Base-by-base conservation (phyloP, 2,113 vertebrate genomes). In the Tragelaphus scriptus region DNA sequence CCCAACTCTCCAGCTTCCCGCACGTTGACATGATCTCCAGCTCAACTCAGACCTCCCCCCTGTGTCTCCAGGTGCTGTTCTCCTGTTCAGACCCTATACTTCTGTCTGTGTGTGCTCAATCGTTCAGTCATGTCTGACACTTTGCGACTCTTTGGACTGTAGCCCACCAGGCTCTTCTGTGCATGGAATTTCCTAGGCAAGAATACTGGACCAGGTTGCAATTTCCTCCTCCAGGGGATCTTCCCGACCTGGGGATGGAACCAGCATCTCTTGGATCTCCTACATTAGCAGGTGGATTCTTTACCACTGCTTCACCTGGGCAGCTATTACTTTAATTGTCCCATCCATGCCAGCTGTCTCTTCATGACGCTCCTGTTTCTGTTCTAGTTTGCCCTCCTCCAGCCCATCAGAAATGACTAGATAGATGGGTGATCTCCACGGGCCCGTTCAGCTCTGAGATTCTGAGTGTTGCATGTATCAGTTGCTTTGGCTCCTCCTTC, bases 81-180 rank as follows among this genome's bases (percentile, higher is more conserved):
- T 36, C 30, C 75, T 9, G 40, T 30, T 59, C 15, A 16, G 44
- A 23, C 7, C 1, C 47, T 26, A 10, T 0, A 0, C 1, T 17
- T 59, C 58, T 53, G 3, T 65, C 23, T 56, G 10, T 40, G 36
- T 75, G 36, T 75, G 21, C 36, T 26, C 71, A 75, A 0, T 44
- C 0, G 0, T 5, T 75, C 71, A 7, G 23, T 26, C 3, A 0
- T 77, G 23, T 44, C 23, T 77, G 71, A 44, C 6, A 0, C 13
- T 77, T 15, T 44, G 21, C 0, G 1, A 77, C 71, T 23, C 12
- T 77, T 71, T 44, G 23, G 21, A 5, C 23, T 44, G 23, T 77
- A 26, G 15, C 71, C 36, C 71, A 44, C 2, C 23, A 77, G 71
- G 23, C 6, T 77, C 12, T 3, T 77, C 71, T 44, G 71, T 77